Conservation (phyloP, 92 coral and sea anemone species). For the Pocillopora grandis region DNA sequence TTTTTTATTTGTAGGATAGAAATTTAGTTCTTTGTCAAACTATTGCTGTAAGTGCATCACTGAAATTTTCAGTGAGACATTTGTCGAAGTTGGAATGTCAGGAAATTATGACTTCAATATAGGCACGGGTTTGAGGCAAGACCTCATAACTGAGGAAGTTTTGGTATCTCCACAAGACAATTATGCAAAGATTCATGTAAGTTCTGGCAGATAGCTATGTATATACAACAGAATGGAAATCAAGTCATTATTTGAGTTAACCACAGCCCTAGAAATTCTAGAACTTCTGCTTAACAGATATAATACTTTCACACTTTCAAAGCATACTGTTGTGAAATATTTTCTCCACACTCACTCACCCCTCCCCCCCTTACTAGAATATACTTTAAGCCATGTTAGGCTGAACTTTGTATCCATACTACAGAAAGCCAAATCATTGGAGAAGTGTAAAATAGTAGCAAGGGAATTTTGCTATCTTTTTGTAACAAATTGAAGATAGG, state of each 20-base stretch:
- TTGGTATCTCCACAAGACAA: no score
- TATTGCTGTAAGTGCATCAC: background rate
- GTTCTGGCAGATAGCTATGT: no score
- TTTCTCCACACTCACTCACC: background rate
- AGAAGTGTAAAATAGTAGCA: slow-evolving; percentile 5
- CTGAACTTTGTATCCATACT: background rate
- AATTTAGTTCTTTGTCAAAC: background rate
- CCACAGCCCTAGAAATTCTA: background rate
- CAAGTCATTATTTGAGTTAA: no score
- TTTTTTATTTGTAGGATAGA: background rate
- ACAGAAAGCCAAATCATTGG: slow-evolving; percentile 1
- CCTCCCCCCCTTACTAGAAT: background rate
- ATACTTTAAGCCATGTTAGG: background rate
- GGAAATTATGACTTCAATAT: no score
- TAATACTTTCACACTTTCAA: background rate
- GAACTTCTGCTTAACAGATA: background rate
- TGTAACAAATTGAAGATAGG: slow-evolving; percentile 39
- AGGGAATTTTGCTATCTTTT: slow-evolving; percentile 36
- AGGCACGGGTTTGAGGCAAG: no score
- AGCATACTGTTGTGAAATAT: background rate
- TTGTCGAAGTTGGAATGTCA: background rate
- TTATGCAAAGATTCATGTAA: no score
- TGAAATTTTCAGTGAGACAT: background rate
- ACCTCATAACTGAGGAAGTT: background rate
- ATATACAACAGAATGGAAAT: background rate